A percentile compares a stretch with the other conserved stretches of the same genome.
phyloP scores from a whole-genome alignment of 2,888 invertebrate genomes.

The Sinhomidia bicolor region DNA sequence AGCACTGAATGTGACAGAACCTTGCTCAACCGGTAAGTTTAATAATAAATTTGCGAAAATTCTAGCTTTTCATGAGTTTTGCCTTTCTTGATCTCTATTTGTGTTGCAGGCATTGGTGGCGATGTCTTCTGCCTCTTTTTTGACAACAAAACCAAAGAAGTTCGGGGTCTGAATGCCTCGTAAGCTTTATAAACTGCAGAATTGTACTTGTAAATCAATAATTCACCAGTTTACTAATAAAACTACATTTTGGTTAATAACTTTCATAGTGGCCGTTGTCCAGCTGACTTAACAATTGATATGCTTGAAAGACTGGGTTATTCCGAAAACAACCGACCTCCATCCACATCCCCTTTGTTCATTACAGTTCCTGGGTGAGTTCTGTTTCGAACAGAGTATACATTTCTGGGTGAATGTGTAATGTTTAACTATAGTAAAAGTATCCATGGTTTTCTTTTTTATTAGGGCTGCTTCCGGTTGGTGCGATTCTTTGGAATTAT shows the following conservation, averaged over 20 bases:
- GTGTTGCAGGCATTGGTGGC: constrained; percentile 81
- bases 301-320: constrained; percentile 73
- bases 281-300: constrained; percentile 73
- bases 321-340: constrained; percentile 76
- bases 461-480: constrained; percentile 78
- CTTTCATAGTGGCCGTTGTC: constrained; percentile 78
- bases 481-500: constrained; percentile 76
- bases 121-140: constrained; percentile 82
- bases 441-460: neutral
- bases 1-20: constrained; percentile 82
- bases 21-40: constrained; percentile 81
- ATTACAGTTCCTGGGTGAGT: constrained; percentile 79
- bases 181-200: constrained; percentile 59
- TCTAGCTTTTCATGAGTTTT: no score
- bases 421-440: no score
- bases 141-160: constrained; percentile 81
- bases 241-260: no score
- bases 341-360: constrained; percentile 71
- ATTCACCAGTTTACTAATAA: no score
- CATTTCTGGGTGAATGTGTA: constrained; percentile 6
- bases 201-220: no score
- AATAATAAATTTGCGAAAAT: no score
- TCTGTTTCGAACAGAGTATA: neutral
- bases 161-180: constrained; percentile 82
- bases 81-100: no score